phyloP scores from a whole-genome alignment of 2,888 invertebrate genomes.

The Perdita meconis region DNA sequence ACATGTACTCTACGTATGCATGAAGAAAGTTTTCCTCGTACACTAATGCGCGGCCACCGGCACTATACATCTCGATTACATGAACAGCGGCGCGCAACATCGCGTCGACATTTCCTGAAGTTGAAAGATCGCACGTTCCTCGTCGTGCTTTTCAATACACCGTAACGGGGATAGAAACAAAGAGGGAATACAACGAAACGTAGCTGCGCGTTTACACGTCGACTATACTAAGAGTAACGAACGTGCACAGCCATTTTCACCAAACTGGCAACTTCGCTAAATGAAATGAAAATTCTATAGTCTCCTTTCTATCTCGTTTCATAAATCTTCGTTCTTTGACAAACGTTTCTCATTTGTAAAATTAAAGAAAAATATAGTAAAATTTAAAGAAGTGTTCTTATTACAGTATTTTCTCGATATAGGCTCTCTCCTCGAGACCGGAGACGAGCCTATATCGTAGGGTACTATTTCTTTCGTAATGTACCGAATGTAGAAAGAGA shows the following conservation, averaged over 20 bases:
- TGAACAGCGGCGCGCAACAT: slow-evolving; percentile 50
- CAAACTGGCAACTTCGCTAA: not conserved
- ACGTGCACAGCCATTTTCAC: slow-evolving; percentile 1
- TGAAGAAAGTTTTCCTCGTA: slow-evolving; percentile 71
- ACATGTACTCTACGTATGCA: slow-evolving; percentile 64
- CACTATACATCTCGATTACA: slow-evolving; percentile 58
- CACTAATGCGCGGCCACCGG: slow-evolving; percentile 27
- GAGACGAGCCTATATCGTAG: too few species aligned
- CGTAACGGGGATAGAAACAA: slow-evolving; percentile 1
- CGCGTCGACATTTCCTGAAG: slow-evolving; percentile 48
- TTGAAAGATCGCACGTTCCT: slow-evolving; percentile 46
- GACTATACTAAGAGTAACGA: not conserved
- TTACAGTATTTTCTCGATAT: too few species aligned
- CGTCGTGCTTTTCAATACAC: slow-evolving; percentile 1
- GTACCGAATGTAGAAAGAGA: too few species aligned
- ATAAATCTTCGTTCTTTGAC: not conserved
- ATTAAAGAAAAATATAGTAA: not conserved
- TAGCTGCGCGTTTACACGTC: not conserved
- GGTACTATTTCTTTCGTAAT: too few species aligned
- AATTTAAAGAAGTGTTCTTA: not conserved
- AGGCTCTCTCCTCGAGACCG: too few species aligned
- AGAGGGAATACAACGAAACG: slow-evolving; percentile 14
- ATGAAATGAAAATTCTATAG: not conserved
- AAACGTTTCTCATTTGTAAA: not conserved
- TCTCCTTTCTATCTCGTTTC: not conserved